These are phyloP conservation scores for Sapayoa aenigma DNA, from an alignment of 2,113 vertebrate genomes.

Conservation along the genomic window DNA sequence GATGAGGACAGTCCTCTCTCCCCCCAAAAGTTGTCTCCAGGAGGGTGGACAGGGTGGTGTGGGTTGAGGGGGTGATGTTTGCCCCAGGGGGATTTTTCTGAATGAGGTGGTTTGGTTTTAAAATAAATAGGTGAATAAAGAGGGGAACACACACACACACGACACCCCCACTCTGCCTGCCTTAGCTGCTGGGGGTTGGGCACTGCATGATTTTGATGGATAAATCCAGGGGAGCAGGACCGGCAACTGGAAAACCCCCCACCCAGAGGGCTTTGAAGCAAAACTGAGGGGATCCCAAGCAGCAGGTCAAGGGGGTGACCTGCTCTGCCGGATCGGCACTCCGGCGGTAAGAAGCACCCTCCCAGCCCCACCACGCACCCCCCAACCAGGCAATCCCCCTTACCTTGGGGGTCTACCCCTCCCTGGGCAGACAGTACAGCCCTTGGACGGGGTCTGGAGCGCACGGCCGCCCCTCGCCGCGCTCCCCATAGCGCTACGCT, in stretches of 20 bases:
- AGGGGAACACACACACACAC: too few relatives aligned
- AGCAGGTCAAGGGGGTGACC: not conserved
- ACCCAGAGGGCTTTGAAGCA: not conserved
- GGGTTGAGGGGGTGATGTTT: not conserved
- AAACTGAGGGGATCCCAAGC: not conserved
- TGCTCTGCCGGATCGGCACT: too few relatives aligned
- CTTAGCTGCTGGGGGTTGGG: not conserved
- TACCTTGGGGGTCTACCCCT: not conserved
- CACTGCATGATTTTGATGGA: not conserved
- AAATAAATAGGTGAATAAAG: not conserved
- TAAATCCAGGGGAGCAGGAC: not conserved
- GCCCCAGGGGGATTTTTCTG: not conserved
- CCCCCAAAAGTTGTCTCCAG: not conserved
- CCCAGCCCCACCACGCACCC: fast-evolving
- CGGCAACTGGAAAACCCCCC: not conserved
- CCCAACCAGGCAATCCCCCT: not conserved
- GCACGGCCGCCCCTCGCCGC: not conserved
- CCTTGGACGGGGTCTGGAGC: not conserved
- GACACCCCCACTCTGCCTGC: not conserved
- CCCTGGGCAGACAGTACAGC: not conserved
- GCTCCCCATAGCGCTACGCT: not conserved
- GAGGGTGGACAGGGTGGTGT: not conserved
- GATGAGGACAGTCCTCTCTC: not conserved
- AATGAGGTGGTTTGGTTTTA: not conserved
- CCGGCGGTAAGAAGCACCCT: not conserved